A percentile compares a stretch with the other conserved stretches of the same genome.
phyloP scores from a whole-genome alignment of 2,113 vertebrate species.

The Oreotrochilus melanogaster region DNA sequence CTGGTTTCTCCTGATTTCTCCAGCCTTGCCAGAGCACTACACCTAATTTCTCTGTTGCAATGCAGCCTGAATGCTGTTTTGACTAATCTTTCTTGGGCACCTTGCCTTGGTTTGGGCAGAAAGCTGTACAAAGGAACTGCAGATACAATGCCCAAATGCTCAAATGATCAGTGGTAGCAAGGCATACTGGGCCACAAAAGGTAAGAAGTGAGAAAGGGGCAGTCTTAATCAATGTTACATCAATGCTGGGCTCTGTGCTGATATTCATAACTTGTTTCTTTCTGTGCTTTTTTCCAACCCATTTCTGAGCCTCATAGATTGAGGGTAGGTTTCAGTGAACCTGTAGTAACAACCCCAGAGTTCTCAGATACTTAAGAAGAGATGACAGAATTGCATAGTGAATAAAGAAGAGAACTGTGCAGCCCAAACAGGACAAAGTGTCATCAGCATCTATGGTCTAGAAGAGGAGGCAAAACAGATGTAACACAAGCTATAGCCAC shows the following conservation, averaged over 20 bases:
- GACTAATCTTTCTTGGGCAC: background rate
- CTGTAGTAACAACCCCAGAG: background rate
- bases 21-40: background rate
- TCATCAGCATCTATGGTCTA: background rate
- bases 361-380: background rate
- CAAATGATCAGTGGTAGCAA: background rate
- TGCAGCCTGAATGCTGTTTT: background rate
- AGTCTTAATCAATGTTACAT: background rate
- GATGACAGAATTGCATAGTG: background rate
- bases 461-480: background rate
- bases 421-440: background rate
- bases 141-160: background rate
- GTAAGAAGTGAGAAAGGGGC: background rate
- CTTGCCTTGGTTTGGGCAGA: background rate
- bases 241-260: background rate
- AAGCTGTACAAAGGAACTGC: background rate
- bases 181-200: background rate
- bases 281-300: background rate
- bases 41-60: background rate
- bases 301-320: background rate
- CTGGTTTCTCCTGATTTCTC: background rate
- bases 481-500: background rate
- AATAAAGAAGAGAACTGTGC: background rate
- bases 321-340: background rate
- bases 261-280: background rate